phyloP scores from a whole-genome alignment of 1,140 invertebrate species.

The Penaeus vannamei region DNA sequence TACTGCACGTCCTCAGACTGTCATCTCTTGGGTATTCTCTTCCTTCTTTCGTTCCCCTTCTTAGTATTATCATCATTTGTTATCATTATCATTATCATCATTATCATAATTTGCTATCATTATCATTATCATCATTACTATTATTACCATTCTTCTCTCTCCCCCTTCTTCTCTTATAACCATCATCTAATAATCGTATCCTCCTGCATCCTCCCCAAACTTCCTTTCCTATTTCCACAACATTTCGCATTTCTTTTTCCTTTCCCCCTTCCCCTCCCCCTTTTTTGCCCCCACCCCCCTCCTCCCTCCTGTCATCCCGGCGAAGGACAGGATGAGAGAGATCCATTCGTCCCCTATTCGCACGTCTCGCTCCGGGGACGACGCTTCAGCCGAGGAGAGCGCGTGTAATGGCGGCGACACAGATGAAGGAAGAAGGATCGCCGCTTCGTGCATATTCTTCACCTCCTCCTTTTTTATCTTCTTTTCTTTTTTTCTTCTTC shows the following conservation, averaged over 20 bases:
- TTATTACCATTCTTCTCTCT: background rate
- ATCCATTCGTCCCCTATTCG: no score
- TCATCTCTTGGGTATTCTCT: background rate
- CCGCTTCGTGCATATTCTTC: background rate
- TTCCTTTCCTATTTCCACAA: no score
- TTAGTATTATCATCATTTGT: background rate
- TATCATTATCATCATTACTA: background rate
- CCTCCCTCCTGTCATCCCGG: no score
- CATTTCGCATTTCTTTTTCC: no score
- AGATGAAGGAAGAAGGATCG: background rate
- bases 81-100: background rate
- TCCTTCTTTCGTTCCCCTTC: background rate
- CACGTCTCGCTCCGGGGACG: no score
- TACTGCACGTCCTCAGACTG: background rate
- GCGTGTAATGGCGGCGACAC: background rate
- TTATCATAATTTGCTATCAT: background rate
- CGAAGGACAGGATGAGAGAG: no score
- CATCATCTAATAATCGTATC: no score
- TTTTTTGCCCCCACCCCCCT: no score
- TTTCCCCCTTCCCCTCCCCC: no score
- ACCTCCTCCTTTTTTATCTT: background rate
- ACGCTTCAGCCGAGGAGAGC: no score
- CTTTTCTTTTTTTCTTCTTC: background rate
- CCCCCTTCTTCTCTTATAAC: no score
- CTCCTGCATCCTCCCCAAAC: no score